Percentiles rank a stretch among this genome's conserved stretches.
Conservation (phyloP, 64 coral and sea anemone genomes). For the Astreopora myriophthalma region DNA sequence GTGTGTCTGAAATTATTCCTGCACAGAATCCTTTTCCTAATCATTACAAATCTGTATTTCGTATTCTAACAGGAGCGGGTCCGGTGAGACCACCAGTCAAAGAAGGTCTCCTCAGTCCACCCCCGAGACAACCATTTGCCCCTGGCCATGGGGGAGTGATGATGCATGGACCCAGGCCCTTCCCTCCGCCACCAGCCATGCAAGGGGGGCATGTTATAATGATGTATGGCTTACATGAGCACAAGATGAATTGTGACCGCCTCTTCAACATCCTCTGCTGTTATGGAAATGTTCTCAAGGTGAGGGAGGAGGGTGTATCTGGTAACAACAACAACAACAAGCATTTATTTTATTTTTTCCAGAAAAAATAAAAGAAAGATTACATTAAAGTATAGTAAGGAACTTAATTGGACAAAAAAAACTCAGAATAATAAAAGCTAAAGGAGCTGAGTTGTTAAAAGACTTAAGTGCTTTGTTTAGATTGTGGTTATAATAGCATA, state of each 20-base stretch:
- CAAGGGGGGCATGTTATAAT: conserved; percentile 84
- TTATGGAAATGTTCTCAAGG: conserved; percentile 98
- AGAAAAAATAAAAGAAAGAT: too few species aligned
- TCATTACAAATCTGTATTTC: neutral
- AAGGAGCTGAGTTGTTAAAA: too few species aligned
- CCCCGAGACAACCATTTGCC: conserved; percentile 36
- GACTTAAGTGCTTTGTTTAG: too few species aligned
- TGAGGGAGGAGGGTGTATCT: conserved; percentile 20
- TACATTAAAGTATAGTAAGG: too few species aligned
- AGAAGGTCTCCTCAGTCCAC: conserved; percentile 85
- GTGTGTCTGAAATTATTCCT: too few species aligned
- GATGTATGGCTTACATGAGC: conserved; percentile 87
- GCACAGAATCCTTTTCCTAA: too few species aligned
- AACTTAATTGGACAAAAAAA: too few species aligned
- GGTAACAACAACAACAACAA: too few species aligned
- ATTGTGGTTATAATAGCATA: too few species aligned
- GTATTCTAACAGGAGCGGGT: neutral
- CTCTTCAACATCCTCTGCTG: conserved; percentile 95
- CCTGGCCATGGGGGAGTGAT: conserved; percentile 57
- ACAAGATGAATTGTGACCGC: conserved; percentile 93
- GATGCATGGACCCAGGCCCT: conserved; percentile 45
- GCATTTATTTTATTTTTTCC: neutral
- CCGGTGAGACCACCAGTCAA: conserved; percentile 35
- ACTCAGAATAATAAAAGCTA: too few species aligned
- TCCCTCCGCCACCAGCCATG: conserved; percentile 23